A percentile compares a stretch with the other conserved stretches of the same genome.
phyloP scores from a whole-genome alignment of 2,888 invertebrate genomes.

The Druceiella hillmani region DNA sequence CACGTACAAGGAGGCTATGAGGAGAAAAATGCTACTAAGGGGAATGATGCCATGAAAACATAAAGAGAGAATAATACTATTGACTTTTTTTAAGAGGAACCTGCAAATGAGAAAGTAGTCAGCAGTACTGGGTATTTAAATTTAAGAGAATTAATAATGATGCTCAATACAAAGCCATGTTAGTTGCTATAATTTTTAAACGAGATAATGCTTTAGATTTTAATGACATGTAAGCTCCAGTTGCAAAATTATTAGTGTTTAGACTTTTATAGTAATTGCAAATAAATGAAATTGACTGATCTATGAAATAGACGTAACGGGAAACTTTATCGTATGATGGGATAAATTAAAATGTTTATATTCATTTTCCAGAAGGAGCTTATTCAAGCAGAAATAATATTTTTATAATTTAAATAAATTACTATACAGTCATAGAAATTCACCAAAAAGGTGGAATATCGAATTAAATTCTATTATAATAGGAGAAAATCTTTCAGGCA shows the following conservation, averaged over 20 bases:
- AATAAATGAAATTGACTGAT: conserved; percentile 16
- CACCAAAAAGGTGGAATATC: conserved; percentile 22
- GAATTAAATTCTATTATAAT: too few relatives aligned
- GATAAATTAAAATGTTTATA: conserved; percentile 15
- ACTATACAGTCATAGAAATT: conserved; percentile 20
- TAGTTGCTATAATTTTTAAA: conserved; percentile 25
- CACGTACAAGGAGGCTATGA: conserved; percentile 20
- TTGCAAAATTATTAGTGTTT: conserved; percentile 20
- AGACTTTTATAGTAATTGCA: conserved; percentile 18
- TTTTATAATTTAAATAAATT: conserved; percentile 19
- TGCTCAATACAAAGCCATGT: conserved; percentile 21
- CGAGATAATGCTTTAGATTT: conserved; percentile 17
- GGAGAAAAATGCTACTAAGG: conserved; percentile 13
- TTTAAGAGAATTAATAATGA: conserved; percentile 14
- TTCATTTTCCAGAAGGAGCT: conserved; percentile 20
- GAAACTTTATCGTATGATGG: conserved; percentile 21
- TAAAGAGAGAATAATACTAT: conserved; percentile 22
- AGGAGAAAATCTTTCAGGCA: conserved; percentile 16
- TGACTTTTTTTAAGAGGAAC: conserved; percentile 14
- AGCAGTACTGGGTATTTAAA: conserved; percentile 26
- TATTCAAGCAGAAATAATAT: conserved; percentile 11
- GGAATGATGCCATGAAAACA: conserved; percentile 20
- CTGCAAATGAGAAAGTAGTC: conserved; percentile 13
- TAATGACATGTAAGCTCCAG: conserved; percentile 18
- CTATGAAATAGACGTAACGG: too few relatives aligned